Percentiles rank a stretch among this genome's conserved stretches.
These are phyloP conservation scores for Carposina sasakii DNA, from an alignment of 1,140 invertebrate species.

Conservation along the genomic window DNA sequence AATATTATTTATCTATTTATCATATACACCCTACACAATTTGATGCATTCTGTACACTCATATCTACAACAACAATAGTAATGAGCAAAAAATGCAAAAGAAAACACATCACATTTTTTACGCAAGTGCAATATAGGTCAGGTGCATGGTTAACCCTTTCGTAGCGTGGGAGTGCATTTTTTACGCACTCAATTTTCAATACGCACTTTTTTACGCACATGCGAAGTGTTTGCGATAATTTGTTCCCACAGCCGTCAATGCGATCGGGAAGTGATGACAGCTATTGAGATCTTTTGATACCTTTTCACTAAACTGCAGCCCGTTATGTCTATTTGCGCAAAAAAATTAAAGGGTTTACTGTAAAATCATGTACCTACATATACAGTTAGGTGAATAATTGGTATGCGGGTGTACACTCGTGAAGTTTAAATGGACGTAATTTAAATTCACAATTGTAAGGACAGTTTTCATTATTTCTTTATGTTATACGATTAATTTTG, in stretches of 20 bases:
- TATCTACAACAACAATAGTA: conserved; percentile 46
- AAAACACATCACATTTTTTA: conserved; percentile 53
- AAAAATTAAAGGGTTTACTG: conserved; percentile 19
- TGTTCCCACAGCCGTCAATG: conserved; percentile 64
- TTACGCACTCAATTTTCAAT: conserved; percentile 51
- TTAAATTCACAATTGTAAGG: no score
- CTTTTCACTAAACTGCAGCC: no score
- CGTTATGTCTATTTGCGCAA: conserved; percentile 34
- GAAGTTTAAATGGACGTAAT: no score
- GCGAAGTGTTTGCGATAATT: conserved; percentile 69
- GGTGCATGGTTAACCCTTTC: conserved; percentile 68
- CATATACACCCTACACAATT: conserved; percentile 38
- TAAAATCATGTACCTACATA: no score
- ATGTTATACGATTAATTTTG: no score
- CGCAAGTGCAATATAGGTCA: conserved; percentile 64
- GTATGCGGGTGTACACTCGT: no score
- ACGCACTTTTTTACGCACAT: conserved; percentile 44
- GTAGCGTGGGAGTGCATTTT: conserved; percentile 62
- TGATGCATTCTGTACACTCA: conserved; percentile 36
- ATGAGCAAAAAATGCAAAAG: conserved; percentile 53
- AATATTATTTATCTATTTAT: no score
- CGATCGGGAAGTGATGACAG: conserved; percentile 65
- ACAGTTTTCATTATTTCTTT: no score
- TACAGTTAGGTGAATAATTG: no score
- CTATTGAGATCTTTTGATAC: conserved; percentile 43